A percentile compares a stretch with the other conserved stretches of the same genome.
These are phyloP conservation scores for Augiades crinisus DNA, from an alignment of 2,888 invertebrate species.

Conservation along the genomic window DNA sequence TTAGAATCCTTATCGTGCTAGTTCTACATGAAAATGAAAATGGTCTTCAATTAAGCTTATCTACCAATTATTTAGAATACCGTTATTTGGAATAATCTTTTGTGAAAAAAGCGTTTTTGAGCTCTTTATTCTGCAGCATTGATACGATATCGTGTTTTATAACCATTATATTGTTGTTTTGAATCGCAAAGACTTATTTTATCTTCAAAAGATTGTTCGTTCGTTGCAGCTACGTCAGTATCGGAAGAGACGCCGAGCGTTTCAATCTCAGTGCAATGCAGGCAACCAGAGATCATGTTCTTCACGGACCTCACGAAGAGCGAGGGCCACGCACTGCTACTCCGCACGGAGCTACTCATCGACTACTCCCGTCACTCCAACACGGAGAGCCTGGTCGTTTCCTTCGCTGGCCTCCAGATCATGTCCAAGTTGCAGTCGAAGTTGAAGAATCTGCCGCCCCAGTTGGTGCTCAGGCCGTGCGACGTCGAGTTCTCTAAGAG, in stretches of 20 bases:
- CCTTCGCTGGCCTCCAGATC: slow-evolving; percentile 62
- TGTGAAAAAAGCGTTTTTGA: too few relatives aligned
- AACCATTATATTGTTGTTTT: too few relatives aligned
- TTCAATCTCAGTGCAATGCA: slow-evolving; percentile 86
- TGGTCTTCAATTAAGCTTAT: too few relatives aligned
- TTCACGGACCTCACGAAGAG: slow-evolving; percentile 84
- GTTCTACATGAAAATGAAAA: too few relatives aligned
- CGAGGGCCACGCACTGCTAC: slow-evolving; percentile 83
- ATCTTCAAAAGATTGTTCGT: too few relatives aligned
- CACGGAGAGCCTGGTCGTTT: slow-evolving; percentile 82
- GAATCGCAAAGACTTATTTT: too few relatives aligned
- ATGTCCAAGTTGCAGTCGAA: slow-evolving; percentile 83
- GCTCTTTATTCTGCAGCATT: too few relatives aligned
- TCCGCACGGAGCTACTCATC: slow-evolving; percentile 85
- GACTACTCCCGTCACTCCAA: slow-evolving; percentile 86
- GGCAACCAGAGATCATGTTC: slow-evolving; percentile 89
- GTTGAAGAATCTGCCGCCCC: slow-evolving; percentile 76
- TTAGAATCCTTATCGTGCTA: too few relatives aligned
- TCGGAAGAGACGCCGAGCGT: slow-evolving; percentile 79
- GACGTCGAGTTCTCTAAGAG: slow-evolving; percentile 85
- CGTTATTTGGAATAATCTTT: too few relatives aligned
- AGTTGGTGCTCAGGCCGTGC: slow-evolving; percentile 84
- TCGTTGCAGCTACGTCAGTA: slow-evolving; percentile 68
- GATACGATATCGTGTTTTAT: too few relatives aligned
- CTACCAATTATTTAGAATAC: too few relatives aligned